A percentile compares a stretch with the other conserved stretches of the same genome.
phyloP scores from a whole-genome alignment of 1,140 invertebrate genomes.

The Drosophila fuyamai region DNA sequence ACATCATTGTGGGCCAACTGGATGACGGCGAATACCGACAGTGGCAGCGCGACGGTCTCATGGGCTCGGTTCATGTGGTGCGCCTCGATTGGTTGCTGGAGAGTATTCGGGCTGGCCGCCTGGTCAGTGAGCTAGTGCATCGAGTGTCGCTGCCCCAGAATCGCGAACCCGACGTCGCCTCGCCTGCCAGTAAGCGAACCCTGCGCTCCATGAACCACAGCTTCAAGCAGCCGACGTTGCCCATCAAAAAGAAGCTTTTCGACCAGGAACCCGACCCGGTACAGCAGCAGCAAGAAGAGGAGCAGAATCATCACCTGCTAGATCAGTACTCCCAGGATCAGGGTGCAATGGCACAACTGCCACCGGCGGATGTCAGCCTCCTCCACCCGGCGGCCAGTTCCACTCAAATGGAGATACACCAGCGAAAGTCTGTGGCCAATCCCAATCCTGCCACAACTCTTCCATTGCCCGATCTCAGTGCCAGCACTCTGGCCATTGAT shows the following conservation, averaged over 20 bases:
- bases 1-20: slow-evolving; percentile 90
- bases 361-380: slow-evolving; percentile 29
- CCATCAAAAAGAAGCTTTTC: slow-evolving; percentile 73
- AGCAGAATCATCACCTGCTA: slow-evolving; percentile 45
- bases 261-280: slow-evolving; percentile 18
- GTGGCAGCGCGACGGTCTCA: slow-evolving; percentile 67
- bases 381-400: slow-evolving; percentile 48
- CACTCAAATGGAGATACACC: slow-evolving; percentile 45
- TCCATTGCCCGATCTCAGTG: slow-evolving; percentile 53
- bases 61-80: slow-evolving; percentile 87
- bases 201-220: slow-evolving; percentile 82
- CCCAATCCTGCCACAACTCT: background rate
- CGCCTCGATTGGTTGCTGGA: slow-evolving; percentile 90
- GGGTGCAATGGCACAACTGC: slow-evolving; percentile 63
- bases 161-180: slow-evolving; percentile 84
- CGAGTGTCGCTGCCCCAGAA: slow-evolving; percentile 69
- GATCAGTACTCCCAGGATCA: slow-evolving; percentile 78
- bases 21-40: slow-evolving; percentile 69
- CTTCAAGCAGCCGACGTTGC: slow-evolving; percentile 74
- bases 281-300: slow-evolving; percentile 16
- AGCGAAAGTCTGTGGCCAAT: background rate
- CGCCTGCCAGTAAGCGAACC: slow-evolving; percentile 87
- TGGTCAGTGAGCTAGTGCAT: slow-evolving; percentile 87
- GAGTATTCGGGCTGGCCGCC: slow-evolving; percentile 88
- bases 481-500: slow-evolving; percentile 69